Evolutionary conservation across 2,888 invertebrate genomes (phyloP), one percentile per base, ranked within the genome.

Genomic region (Nomada ruficornis): DNA sequence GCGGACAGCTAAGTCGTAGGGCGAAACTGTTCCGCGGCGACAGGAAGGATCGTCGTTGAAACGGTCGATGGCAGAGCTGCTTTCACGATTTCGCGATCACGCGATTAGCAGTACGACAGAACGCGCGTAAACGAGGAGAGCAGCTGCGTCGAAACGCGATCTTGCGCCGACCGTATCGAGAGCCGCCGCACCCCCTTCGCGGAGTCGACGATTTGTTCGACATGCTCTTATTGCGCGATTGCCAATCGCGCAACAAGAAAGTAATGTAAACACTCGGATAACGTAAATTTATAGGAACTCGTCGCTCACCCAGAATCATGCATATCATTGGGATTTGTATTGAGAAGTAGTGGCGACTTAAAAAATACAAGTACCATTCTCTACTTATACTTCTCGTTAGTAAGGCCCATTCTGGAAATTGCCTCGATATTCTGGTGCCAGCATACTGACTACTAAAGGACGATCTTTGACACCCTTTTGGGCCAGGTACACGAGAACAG

Each of bases 211-310:
- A 88, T 86, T 88, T 81, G 88, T 84, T 84, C 81, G 57, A 57
- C 77, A 57, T 83, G 80, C 84, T 89, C 85, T 89, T 89, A 86
- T 89, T 89, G 88, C 86, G 83, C 89, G 92, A 91, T 92, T 91
- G 87, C 88, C 91, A 92, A 92, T 93, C 91, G 88, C 78, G 87
- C 89, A 90, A 91, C 92, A 91, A 91, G 92, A 92, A 91, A 91
- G 89, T 90, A 91, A 91, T 90, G 92, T 91, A 92, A 91, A 92
- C 90, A 92, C 86, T 83, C 83, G 85, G 91, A 92, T 92, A 92
- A 90, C 89, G 84, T 86, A 90, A 91, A 93, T 92, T 93, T 92
- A 91, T 92, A 89, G 88, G 89, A 59, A 20, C 59, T 42, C 81
- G 87, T 75, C 80, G 81, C 80, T 85, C 80, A 77, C 84, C 74